Percentiles rank a stretch among this genome's conserved stretches.
phyloP scores from a whole-genome alignment of 1,140 invertebrate genomes.

The Anastatus disparis region DNA sequence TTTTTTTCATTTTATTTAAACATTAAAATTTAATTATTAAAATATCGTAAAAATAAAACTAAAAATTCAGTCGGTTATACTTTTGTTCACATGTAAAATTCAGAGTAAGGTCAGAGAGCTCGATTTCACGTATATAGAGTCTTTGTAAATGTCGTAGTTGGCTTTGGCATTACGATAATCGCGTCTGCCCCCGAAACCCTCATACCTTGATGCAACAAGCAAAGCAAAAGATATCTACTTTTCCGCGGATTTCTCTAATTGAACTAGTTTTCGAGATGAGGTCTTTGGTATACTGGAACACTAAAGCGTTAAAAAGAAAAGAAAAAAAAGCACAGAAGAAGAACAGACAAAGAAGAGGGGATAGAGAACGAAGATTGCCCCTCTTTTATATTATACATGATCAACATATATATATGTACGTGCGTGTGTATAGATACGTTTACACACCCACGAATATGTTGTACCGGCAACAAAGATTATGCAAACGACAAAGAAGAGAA shows the following conservation, averaged over 20 bases:
- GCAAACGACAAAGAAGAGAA: constrained; percentile 18
- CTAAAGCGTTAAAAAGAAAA: no score
- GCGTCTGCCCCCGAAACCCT: constrained; percentile 61
- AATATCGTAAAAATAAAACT: no score
- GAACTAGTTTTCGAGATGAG: constrained; percentile 60
- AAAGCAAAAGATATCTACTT: constrained; percentile 54
- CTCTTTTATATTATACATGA: no score
- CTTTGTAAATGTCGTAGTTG: neutral
- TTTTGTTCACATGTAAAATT: no score
- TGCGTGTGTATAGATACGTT: no score
- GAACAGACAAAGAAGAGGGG: constrained; percentile 33
- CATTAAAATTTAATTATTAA: no score
- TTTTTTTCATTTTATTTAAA: no score
- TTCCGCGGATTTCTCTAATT: constrained; percentile 64
- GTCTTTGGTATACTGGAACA: constrained; percentile 37
- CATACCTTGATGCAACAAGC: constrained; percentile 56
- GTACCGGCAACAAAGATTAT: neutral
- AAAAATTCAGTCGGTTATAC: no score
- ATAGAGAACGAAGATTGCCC: constrained; percentile 38
- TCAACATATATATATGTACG: no score
- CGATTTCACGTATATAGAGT: no score
- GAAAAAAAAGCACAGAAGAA: constrained; percentile 31
- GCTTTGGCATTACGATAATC: constrained; percentile 42
- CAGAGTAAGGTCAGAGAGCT: no score
- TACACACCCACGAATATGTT: neutral